A percentile compares a stretch with the other conserved stretches of the same genome.
These are phyloP conservation scores for Aphaenogaster rudis DNA, from an alignment of 1,140 invertebrate species.

Conservation along the genomic window DNA sequence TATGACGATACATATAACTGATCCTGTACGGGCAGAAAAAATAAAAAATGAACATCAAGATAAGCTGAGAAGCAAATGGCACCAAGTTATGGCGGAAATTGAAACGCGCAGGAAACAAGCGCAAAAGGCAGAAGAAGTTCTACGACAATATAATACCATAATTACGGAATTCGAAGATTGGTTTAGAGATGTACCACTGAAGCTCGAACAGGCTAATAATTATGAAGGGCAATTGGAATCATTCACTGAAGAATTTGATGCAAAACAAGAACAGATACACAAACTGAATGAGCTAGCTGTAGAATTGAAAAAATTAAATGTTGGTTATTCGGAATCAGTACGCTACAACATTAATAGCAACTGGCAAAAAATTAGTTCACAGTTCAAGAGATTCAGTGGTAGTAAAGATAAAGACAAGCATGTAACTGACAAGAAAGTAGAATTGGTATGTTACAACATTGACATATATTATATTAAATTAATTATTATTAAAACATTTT, in stretches of 20 bases:
- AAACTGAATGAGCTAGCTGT: constrained; percentile 86
- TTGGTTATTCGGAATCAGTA: constrained; percentile 82
- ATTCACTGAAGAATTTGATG: constrained; percentile 86
- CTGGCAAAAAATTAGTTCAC: constrained; percentile 86
- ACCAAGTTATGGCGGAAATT: constrained; percentile 90
- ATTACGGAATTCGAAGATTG: constrained; percentile 86
- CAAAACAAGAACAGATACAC: constrained; percentile 85
- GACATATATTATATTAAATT: not conserved
- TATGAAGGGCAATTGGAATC: constrained; percentile 87
- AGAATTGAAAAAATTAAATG: constrained; percentile 86
- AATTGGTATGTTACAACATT: constrained; percentile 77
- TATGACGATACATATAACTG: constrained; percentile 88
- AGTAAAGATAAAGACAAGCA: constrained; percentile 85
- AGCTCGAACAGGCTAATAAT: constrained; percentile 88
- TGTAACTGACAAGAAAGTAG: constrained; percentile 84
- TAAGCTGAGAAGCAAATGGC: constrained; percentile 90
- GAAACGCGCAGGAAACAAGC: constrained; percentile 88
- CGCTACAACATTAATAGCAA: constrained; percentile 83
- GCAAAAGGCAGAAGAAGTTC: constrained; percentile 88
- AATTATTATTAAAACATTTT: not conserved
- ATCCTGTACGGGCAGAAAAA: constrained; percentile 88
- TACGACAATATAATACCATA: constrained; percentile 86
- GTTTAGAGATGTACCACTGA: constrained; percentile 86
- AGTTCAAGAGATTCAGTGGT: constrained; percentile 86
- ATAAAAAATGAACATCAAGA: constrained; percentile 89